These are phyloP conservation scores for Eilema depressum DNA, from an alignment of 2,888 invertebrate genomes.

Conservation along the genomic window DNA sequence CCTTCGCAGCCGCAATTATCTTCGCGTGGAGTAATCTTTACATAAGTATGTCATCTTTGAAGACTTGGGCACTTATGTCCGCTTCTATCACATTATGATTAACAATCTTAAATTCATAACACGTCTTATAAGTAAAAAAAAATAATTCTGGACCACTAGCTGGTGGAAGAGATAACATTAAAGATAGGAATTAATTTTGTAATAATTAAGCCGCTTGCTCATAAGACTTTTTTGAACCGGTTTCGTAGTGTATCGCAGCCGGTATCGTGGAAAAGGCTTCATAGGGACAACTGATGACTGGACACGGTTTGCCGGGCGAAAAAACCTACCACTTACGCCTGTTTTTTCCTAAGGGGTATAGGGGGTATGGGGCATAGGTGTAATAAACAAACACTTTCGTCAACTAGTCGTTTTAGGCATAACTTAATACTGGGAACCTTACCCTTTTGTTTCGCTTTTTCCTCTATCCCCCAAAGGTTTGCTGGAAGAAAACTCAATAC, in stretches of 20 bases:
- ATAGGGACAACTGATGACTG: background rate
- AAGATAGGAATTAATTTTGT: slow-evolving; percentile 4
- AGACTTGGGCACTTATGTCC: background rate
- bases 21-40: slow-evolving; percentile 3
- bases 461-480: no score
- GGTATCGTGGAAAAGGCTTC: background rate
- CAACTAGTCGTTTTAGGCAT: no score
- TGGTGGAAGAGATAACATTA: background rate
- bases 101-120: background rate
- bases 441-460: no score
- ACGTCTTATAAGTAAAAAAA: background rate
- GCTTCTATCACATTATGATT: background rate
- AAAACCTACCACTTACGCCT: background rate
- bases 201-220: background rate
- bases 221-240: background rate
- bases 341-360: no score
- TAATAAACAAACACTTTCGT: no score
- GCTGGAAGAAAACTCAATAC: no score
- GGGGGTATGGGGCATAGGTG: no score
- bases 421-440: no score
- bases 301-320: background rate
- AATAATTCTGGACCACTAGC: background rate
- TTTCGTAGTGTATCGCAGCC: background rate
- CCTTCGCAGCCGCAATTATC: slow-evolving; percentile 11
- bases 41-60: slow-evolving; percentile 5